Evolutionary conservation across 2,888 invertebrate genomes (phyloP), one percentile per base, ranked within the genome.

Genomic region (Melolontha melolontha): DNA sequence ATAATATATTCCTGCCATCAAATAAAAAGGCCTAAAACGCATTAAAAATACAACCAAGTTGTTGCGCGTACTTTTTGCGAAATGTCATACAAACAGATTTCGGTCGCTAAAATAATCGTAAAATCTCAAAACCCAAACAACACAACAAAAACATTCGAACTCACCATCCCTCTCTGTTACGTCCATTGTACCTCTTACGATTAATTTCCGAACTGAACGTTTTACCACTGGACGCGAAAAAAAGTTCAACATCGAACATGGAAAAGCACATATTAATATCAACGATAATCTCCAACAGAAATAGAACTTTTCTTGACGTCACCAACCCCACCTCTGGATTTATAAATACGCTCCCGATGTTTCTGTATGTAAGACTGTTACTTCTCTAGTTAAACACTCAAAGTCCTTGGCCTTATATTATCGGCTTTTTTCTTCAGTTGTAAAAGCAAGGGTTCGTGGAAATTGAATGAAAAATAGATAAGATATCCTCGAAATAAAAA

Each of bases 291-390:
- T 66, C 27, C 66, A 42, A 47, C 54, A 42, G 66, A 59, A 66
- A 57, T 41, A 41, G 50, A 66, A 50, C 42, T 39, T 34, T 22
- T 40, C 59, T 47, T 59, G 66, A 66, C 66, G 66, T 66, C 66
- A 66, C 50, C 49, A 49, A 66, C 66, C 66, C 66, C 66, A 66
- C 66, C 59, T 50, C 41, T 11, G 42, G 39, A 39, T 66, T 66
- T 66, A 66, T 59, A 66, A 66, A 66, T 66, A 66, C 57, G 55
- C 29, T 51, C 66, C 66, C 44, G 59, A 44, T 59, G 27, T 14
- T n/a, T 14, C 27, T 11, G 14, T 34, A 34, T 34, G 34, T 34
- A 34, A 44, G 29, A n/a, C 12, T 14, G 59, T 44, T 42, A 10
- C 5, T 34, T 44, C 59, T 5, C 41, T 22, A n/a, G 12, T 16